Percentiles rank a stretch among this genome's conserved stretches.
Evolutionary conservation across 2,797 vertebrate genomes (phyloP).

Genomic region (Emys orbicularis): DNA sequence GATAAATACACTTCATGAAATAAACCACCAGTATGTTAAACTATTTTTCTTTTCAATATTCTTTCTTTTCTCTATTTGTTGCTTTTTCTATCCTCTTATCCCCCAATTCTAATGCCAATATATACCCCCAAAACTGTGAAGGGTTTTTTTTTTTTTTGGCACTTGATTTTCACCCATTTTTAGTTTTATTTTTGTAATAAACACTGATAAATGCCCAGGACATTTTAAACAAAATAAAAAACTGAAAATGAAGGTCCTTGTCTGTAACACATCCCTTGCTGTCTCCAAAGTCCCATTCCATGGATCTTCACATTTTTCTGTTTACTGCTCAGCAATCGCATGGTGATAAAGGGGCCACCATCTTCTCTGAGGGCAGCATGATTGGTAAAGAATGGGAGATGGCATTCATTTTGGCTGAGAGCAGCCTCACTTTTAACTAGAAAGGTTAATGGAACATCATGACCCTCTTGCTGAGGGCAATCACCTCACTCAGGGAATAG

Average conservation of each 20-base stretch:
- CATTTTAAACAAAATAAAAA: not conserved
- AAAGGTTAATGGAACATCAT: not conserved
- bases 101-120: not conserved
- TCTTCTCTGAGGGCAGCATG: not conserved
- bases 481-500: not conserved
- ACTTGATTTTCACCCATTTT: not conserved
- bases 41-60: not conserved
- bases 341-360: not conserved
- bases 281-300: not conserved
- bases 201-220: not conserved
- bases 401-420: not conserved
- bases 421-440: not conserved
- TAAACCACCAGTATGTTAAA: not conserved
- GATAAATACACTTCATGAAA: not conserved
- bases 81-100: not conserved
- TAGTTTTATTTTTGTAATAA: not conserved
- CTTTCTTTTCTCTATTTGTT: not conserved
- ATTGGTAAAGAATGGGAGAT: not conserved
- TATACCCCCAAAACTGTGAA: not conserved
- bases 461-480: not conserved
- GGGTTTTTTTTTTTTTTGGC: not conserved
- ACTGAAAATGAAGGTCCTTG: not conserved
- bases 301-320: not conserved
- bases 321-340: not conserved
- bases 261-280: not conserved